Base-by-base conservation (phyloP, 1,140 invertebrate genomes). In the Aphidius ervi region DNA sequence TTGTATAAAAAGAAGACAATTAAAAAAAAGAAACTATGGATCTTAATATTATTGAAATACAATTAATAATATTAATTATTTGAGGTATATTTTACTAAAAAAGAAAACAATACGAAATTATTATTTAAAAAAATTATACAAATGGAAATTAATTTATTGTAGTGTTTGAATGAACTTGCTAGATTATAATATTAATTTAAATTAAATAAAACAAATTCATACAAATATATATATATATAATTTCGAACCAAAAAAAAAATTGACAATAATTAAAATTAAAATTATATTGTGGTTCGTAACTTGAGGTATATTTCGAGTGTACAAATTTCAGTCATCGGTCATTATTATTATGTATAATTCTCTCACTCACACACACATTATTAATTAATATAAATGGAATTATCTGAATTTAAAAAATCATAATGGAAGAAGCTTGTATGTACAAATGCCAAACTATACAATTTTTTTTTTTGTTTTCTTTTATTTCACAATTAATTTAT, bases 281-380 rank as follows among this genome's bases (percentile, higher is more conserved):
- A 31, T 31, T 31, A 31, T 31, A 31, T 31, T 31, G 23, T 31
- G 42, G 55, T 23, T 62, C 42, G 50, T 39, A 55, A 53, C 50
- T 48, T 64, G 63, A 64, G 63, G 63, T 64, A 64, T 61, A 55
- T 61, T 59, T 63, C 39, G 50, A 64, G 59, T 64, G 56, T 58
- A 64, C 23, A 61, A 61, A 52, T 61, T 61, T 61, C 55, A 64
- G 56, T 64, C 59, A 56, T 64, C 47, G 55, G 56, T 23, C 39
- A n/a, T 41, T 10, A 9, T 57, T 20, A 7, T 55, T 48, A 50
- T 48, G 6, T 16, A 16, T 16, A 46, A 8, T 47, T 40, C 46
- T n/a, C 42, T 46, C 49, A 50, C 58, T 42, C 47, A 49, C 55
- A 16, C 50, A 54, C 39, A 61, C 59, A 58, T 8, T 31, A 56